phyloP scores from a whole-genome alignment of 2,888 invertebrate genomes.

The Sphaerolaimus hirsutus region DNA sequence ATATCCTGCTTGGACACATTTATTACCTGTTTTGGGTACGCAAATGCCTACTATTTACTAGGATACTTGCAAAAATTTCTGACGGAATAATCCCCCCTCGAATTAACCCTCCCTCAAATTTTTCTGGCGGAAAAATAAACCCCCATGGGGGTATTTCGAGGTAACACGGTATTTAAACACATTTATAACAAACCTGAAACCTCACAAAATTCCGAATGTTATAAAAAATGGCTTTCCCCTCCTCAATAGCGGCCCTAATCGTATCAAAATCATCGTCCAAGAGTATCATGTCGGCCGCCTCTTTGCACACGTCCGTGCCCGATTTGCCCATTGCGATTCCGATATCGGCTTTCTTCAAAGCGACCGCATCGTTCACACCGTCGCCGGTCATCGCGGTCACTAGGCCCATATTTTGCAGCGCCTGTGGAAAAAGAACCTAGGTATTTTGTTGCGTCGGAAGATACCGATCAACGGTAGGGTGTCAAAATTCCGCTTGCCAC shows the following conservation, averaged over 20 bases:
- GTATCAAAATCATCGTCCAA: conserved; percentile 93
- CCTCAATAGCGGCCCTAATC: conserved; percentile 78
- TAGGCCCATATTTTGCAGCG: conserved; percentile 64
- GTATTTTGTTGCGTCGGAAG: too few relatives aligned
- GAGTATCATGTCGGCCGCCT: conserved; percentile 96
- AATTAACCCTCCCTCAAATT: too few relatives aligned
- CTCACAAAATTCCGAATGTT: conserved; percentile 99
- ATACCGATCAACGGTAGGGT: too few relatives aligned
- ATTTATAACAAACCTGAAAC: conserved; percentile 42
- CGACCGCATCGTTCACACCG: conserved; percentile 95
- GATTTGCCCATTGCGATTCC: conserved; percentile 67
- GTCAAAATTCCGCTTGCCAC: too few relatives aligned
- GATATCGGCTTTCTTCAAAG: conserved; percentile 74
- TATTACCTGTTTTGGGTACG: too few relatives aligned
- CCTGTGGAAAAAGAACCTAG: conserved; percentile 28
- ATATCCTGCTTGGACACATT: too few relatives aligned
- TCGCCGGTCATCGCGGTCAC: conserved; percentile 99
- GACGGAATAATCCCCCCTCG: too few relatives aligned
- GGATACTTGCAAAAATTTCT: too few relatives aligned
- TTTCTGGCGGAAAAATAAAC: not conserved
- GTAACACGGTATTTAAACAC: not conserved
- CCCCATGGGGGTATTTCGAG: not conserved
- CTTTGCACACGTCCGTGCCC: conserved; percentile 46
- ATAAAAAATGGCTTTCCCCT: conserved; percentile 77
- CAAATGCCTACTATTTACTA: too few relatives aligned